Conservation (phyloP, 2,797 vertebrate genomes). For the Meriones psammophilus region DNA sequence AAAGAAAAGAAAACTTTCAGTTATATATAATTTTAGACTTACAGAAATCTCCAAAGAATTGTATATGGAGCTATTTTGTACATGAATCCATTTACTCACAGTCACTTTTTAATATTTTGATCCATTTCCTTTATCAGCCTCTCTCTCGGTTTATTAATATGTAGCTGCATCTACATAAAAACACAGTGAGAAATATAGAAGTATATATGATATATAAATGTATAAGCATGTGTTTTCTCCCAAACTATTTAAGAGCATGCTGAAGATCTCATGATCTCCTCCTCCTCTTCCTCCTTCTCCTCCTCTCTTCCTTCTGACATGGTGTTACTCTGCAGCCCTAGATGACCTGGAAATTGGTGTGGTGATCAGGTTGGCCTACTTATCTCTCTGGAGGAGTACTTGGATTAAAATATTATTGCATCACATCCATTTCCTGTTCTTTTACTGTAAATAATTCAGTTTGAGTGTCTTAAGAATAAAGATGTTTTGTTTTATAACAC, state of each 20-base stretch:
- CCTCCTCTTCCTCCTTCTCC: background rate
- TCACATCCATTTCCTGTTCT: background rate
- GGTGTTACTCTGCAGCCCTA: background rate
- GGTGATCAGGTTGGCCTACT: background rate
- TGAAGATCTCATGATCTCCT: background rate
- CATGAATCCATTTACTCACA: background rate
- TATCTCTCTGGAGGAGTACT: background rate
- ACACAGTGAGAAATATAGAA: background rate
- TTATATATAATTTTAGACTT: slow-evolving; percentile 26
- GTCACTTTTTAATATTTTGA: background rate
- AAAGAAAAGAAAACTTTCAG: slow-evolving; percentile 14
- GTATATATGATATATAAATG: background rate
- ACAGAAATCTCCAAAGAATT: slow-evolving; percentile 3
- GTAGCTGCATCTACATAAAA: background rate
- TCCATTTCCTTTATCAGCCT: background rate
- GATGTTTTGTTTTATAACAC: slow-evolving; percentile 12
- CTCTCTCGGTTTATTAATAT: background rate
- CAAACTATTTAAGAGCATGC: background rate
- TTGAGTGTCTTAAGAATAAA: slow-evolving; percentile 21
- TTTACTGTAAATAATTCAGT: slow-evolving; percentile 18
- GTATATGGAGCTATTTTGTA: background rate
- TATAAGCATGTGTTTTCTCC: background rate
- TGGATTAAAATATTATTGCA: background rate
- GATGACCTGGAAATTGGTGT: background rate
- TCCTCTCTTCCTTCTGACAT: background rate